These are phyloP conservation scores for Ceyx melanurus DNA, from an alignment of 2,113 vertebrate species.

Conservation along the genomic window DNA sequence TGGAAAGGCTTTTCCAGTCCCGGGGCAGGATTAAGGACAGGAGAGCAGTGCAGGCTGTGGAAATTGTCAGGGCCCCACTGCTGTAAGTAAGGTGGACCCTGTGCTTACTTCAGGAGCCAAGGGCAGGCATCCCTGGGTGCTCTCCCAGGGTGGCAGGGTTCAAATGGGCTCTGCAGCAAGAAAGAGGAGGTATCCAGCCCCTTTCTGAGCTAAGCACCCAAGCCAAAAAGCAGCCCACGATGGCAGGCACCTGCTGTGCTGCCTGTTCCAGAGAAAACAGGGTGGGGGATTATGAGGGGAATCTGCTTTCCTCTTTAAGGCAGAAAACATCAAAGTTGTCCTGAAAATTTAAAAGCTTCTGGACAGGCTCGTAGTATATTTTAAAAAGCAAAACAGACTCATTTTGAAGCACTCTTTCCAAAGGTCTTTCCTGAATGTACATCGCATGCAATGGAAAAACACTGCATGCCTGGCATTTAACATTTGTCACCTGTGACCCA, in stretches of 20 bases:
- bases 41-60: neutral
- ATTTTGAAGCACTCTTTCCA: neutral
- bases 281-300: neutral
- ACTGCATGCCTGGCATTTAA: neutral
- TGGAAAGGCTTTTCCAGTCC: neutral
- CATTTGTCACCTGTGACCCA: conserved; percentile 49
- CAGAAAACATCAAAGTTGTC: neutral
- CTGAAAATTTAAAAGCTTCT: conserved; percentile 22
- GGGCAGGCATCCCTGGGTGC: accelerated
- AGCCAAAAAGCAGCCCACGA: neutral
- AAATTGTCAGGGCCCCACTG: neutral
- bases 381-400: neutral
- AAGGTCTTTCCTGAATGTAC: conserved; percentile 35
- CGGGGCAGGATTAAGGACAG: neutral
- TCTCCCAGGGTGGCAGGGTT: accelerated
- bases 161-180: accelerated
- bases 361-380: neutral
- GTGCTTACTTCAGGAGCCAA: neutral
- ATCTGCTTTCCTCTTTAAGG: conserved; percentile 24
- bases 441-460: conserved; percentile 45
- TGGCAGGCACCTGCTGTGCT: neutral
- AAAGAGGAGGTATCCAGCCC: accelerated
- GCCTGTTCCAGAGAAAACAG: neutral
- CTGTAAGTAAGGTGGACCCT: neutral
- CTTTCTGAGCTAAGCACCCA: neutral